A percentile compares a stretch with the other conserved stretches of the same genome.
Conservation (phyloP, 2,797 vertebrate species). For the Hemibagrus guttatus region DNA sequence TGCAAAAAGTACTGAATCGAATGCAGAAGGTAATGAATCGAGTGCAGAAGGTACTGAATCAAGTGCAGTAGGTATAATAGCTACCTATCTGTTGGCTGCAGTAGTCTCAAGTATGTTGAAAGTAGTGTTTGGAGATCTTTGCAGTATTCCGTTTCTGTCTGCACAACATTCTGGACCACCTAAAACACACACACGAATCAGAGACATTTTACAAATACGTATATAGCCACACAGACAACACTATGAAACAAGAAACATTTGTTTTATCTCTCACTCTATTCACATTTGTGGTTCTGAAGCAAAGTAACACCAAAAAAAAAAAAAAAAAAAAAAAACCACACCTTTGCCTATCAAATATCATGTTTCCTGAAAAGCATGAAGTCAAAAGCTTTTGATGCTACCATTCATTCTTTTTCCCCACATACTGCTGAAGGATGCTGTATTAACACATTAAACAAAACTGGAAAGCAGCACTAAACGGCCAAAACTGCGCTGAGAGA, state of each 20-base stretch:
- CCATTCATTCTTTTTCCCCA: background rate
- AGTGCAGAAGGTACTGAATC: too few species aligned
- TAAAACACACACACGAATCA: constrained; percentile 52
- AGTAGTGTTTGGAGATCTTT: constrained; percentile 95
- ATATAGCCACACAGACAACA: background rate
- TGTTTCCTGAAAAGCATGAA: background rate
- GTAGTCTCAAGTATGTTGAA: constrained; percentile 87
- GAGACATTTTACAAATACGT: constrained; percentile 23
- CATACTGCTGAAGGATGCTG: background rate
- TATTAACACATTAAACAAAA: background rate
- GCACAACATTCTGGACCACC: constrained; percentile 98
- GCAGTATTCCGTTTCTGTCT: constrained; percentile 95
- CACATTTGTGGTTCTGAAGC: background rate
- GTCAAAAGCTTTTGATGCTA: background rate
- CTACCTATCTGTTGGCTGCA: constrained; percentile 92
- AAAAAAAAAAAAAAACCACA: background rate
- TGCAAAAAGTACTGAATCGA: too few species aligned
- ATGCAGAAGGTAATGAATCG: too few species aligned
- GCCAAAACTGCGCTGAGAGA: background rate
- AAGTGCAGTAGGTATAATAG: too few species aligned
- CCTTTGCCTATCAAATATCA: background rate
- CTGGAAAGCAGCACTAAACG: background rate
- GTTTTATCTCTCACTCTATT: background rate
- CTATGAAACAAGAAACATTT: background rate
- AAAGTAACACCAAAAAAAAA: background rate